Base-by-base conservation (phyloP, 1,140 invertebrate genomes). In the Schmidtea mediterranea region DNA sequence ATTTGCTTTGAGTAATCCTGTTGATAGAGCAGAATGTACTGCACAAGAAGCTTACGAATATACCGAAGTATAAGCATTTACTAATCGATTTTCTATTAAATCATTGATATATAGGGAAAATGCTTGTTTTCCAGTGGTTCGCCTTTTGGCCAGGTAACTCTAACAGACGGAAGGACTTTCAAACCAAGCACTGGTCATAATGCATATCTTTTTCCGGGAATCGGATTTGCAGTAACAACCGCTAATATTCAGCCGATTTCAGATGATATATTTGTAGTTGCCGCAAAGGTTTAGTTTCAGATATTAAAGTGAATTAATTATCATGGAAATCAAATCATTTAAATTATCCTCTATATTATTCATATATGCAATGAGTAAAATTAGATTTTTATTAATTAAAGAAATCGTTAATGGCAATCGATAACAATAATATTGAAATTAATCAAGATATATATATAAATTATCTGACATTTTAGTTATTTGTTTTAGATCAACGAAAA, bases 1-100 rank as follows among this genome's bases (percentile, higher is more conserved):
- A 46, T 94, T 94, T 63, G 84, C 87, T 15, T 68, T 94, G 3
- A 90, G 83, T 54, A 94, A 94, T 72, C 87, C 87, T 15, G 94
- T 87, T 0, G 77, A 73, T 58, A 84, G 84, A 70, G 83, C 87
- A 6, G 87, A 94, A 68, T 94, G 87, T 61, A 94, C 87, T 2
- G 84, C 87, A 16, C 78, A 87, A 58, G 75, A 78, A 52, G 86
- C 86, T 1, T 54, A 54, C 46, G 50, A 22, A 13, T 19, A 22
- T 8, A 54, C 53, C 8, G 38, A 40, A 5, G 39, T 40, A 16
- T 16, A 32, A 6, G 26, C 3, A 32, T 32, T 6, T 32, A 32
- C 26, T 32, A 6, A 6, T 32, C 3, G 3, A 32, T 32, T 10
- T 3, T 3, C 3, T 3, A 3, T 6, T 6, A 6, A 46, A 46